Conservation (phyloP, 2,113 vertebrate genomes). For the Neolamprologus cancellatus region DNA sequence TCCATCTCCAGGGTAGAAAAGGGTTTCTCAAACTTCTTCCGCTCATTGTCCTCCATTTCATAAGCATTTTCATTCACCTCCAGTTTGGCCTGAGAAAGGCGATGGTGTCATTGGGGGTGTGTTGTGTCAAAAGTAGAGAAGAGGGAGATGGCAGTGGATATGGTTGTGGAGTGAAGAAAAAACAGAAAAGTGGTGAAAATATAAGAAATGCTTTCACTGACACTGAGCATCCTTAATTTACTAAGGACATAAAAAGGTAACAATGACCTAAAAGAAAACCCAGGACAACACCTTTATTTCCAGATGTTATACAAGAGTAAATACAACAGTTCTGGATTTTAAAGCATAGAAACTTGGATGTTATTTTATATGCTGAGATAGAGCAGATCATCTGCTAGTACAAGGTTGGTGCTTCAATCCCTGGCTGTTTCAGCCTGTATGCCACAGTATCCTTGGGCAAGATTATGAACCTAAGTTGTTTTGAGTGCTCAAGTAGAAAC, state of each 20-base stretch:
- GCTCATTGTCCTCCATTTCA: slow-evolving; percentile 64
- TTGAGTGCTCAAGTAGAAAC: not conserved
- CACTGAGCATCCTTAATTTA: not conserved
- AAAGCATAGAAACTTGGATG: not conserved
- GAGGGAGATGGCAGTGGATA: not conserved
- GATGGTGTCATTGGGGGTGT: not conserved
- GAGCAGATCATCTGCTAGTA: not conserved
- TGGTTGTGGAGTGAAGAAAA: not conserved
- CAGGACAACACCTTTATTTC: not conserved
- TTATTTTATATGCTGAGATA: not conserved
- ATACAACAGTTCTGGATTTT: not conserved
- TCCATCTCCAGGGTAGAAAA: slow-evolving; percentile 64
- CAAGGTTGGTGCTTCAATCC: not conserved
- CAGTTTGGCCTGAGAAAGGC: slow-evolving; percentile 59
- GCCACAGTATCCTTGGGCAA: not conserved
- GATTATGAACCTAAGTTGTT: not conserved
- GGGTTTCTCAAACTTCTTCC: slow-evolving; percentile 62
- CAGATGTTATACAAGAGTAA: not conserved
- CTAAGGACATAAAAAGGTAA: not conserved
- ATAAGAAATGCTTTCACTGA: not conserved
- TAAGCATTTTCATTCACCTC: slow-evolving; percentile 60
- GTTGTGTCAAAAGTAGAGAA: not conserved
- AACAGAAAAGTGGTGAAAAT: not conserved
- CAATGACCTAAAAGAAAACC: not conserved
- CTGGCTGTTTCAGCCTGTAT: not conserved